Percentiles rank a stretch among this genome's conserved stretches.
Conservation (phyloP, 2,888 invertebrate genomes). For the Oxyteleia sp. region DNA sequence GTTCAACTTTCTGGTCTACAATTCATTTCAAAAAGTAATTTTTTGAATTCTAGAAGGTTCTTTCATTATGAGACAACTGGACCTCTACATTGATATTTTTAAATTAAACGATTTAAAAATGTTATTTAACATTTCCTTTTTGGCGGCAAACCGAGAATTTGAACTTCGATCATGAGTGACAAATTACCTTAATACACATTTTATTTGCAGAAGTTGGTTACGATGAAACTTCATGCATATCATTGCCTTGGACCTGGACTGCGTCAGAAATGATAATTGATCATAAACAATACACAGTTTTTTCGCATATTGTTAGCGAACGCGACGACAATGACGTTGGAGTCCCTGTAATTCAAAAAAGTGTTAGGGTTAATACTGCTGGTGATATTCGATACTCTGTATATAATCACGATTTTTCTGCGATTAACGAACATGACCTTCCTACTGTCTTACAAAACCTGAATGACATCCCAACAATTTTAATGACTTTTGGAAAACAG, state of each 20-base stretch:
- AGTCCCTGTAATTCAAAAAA: too few relatives aligned
- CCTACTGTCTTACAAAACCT: neutral
- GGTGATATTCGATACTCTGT: neutral
- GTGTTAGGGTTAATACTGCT: too few relatives aligned
- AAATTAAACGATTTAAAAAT: too few relatives aligned
- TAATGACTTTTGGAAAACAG: constrained; percentile 39
- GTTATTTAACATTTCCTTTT: too few relatives aligned
- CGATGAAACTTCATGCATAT: neutral
- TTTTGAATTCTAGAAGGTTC: too few relatives aligned
- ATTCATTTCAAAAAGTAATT: too few relatives aligned
- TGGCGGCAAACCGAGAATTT: too few relatives aligned
- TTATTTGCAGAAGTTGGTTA: neutral
- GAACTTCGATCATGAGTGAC: too few relatives aligned
- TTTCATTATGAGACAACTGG: too few relatives aligned
- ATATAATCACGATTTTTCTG: neutral
- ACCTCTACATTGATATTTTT: too few relatives aligned
- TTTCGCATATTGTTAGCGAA: neutral
- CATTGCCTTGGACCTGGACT: neutral
- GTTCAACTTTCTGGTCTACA: too few relatives aligned
- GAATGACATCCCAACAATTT: constrained; percentile 20
- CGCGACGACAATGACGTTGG: neutral
- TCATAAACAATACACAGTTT: neutral
- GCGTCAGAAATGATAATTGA: neutral
- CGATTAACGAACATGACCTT: constrained; percentile 3
- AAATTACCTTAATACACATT: too few relatives aligned